These are phyloP conservation scores for Sitophilus oryzae DNA, from an alignment of 1,140 invertebrate species.

Conservation along the genomic window DNA sequence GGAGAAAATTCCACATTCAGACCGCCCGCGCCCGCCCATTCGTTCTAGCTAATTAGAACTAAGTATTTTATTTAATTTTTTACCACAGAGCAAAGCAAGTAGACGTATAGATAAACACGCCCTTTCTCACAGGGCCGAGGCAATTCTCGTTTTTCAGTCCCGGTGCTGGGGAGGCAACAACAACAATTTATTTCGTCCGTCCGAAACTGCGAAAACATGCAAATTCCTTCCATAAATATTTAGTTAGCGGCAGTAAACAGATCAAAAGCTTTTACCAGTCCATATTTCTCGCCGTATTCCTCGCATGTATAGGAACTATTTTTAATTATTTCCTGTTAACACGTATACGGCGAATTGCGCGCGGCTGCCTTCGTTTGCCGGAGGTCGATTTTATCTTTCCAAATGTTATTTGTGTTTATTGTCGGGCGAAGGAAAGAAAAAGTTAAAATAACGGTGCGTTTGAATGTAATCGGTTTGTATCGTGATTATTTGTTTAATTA, in stretches of 20 bases:
- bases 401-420: no score
- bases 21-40: neutral
- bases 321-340: constrained; percentile 20
- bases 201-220: constrained; percentile 22
- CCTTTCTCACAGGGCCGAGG: no score
- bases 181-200: constrained; percentile 2
- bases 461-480: no score
- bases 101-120: no score
- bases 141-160: neutral
- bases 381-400: no score
- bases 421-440: no score
- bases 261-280: constrained; percentile 23
- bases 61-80: neutral
- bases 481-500: no score
- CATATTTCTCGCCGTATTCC: constrained; percentile 20
- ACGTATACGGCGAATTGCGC: neutral
- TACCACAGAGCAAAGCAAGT: no score
- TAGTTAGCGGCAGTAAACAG: constrained; percentile 16
- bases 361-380: neutral
- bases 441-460: no score
- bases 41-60: neutral
- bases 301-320: constrained; percentile 22
- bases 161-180: constrained; percentile 1
- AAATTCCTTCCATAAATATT: constrained; percentile 21
- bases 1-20: neutral